Evolutionary conservation across 1,140 invertebrate species (phyloP).

Genomic region (Battus philenor): DNA sequence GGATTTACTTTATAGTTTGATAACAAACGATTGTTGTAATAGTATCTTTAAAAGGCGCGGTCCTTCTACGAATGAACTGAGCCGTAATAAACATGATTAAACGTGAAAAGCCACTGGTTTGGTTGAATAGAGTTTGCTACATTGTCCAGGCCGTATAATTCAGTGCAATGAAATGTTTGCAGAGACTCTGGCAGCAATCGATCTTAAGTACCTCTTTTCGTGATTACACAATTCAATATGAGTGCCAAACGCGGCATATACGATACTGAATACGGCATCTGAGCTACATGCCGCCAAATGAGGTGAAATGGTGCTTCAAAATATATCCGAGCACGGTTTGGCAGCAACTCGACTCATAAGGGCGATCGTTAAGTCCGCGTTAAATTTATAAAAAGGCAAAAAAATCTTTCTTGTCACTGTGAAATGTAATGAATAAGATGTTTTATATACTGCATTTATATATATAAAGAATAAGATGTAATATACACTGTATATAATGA

Average conservation of each 20-base stretch:
- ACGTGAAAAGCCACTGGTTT: no score
- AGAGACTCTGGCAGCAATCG: conserved; percentile 9
- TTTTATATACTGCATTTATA: no score
- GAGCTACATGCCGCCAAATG: conserved; percentile 9
- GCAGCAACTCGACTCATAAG: conserved; percentile 12
- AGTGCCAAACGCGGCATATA: conserved; percentile 9
- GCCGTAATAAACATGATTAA: no score
- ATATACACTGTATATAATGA: no score
- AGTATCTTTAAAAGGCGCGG: no score
- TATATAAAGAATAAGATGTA: no score
- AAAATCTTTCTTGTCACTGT: no score
- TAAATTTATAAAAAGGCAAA: no score
- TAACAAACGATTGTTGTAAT: no score
- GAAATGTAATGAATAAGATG: background rate
- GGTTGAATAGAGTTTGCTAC: background rate
- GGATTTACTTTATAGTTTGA: no score
- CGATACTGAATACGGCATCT: conserved; percentile 12
- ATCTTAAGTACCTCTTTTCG: conserved; percentile 17
- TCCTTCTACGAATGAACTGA: no score
- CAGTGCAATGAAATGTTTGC: background rate
- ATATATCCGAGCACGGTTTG: conserved; percentile 13
- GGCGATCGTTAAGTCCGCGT: conserved; percentile 10
- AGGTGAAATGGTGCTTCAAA: conserved; percentile 15
- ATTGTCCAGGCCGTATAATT: conserved; percentile 5
- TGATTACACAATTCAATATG: conserved; percentile 14